A percentile compares a stretch with the other conserved stretches of the same genome.
phyloP scores from a whole-genome alignment of 2,797 vertebrate species.

The Gadopsis marmoratus region DNA sequence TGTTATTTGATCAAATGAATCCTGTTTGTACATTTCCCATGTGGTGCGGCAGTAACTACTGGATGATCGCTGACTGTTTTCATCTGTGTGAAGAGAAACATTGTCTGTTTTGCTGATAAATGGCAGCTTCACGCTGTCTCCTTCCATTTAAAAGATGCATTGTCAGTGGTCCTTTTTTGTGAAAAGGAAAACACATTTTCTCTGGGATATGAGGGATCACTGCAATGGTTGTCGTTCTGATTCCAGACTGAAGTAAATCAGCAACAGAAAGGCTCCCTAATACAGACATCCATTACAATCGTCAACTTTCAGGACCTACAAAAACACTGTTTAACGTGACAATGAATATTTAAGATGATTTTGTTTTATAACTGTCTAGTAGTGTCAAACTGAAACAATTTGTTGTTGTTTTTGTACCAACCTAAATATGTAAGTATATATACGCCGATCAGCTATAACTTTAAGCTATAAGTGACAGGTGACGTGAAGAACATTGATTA shows the following conservation, averaged over 20 bases:
- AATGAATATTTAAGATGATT: background rate
- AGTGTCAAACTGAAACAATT: background rate
- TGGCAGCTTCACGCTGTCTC: slow-evolving; percentile 53
- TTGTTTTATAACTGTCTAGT: background rate
- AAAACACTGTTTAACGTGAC: background rate
- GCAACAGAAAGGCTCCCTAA: slow-evolving; percentile 31
- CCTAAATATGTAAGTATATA: background rate
- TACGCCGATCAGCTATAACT: no score
- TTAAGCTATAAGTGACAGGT: no score
- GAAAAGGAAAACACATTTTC: slow-evolving; percentile 44
- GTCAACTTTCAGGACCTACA: background rate
- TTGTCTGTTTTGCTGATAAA: slow-evolving; percentile 56
- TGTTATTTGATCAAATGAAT: slow-evolving; percentile 60
- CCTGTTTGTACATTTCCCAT: slow-evolving; percentile 28
- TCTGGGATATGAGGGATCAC: slow-evolving; percentile 34
- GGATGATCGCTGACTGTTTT: slow-evolving; percentile 39
- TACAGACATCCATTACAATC: slow-evolving; percentile 17
- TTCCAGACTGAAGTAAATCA: slow-evolving; percentile 30
- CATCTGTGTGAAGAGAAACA: slow-evolving; percentile 66
- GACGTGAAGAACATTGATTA: no score
- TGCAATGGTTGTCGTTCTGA: slow-evolving; percentile 31
- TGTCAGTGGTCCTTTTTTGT: slow-evolving; percentile 8
- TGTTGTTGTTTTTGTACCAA: background rate
- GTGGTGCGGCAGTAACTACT: slow-evolving; percentile 35
- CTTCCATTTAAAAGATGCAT: slow-evolving; percentile 46